phyloP scores from a whole-genome alignment of 2,797 vertebrate species.

The Sebastes oblongus region DNA sequence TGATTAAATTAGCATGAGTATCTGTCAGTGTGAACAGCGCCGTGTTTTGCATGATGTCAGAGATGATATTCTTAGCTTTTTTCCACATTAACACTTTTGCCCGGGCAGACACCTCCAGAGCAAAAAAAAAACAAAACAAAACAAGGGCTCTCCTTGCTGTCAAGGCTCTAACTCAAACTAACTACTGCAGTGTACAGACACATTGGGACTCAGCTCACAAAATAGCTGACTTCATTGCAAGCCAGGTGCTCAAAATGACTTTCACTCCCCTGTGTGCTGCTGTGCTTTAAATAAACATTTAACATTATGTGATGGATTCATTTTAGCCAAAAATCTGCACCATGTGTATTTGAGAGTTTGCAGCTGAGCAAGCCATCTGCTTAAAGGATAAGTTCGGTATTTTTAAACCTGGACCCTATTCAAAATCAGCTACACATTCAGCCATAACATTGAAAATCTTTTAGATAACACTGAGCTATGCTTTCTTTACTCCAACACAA shows the following conservation, averaged over 20 bases:
- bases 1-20: background rate
- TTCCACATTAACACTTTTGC: constrained; percentile 29
- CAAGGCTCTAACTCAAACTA: background rate
- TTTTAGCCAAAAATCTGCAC: background rate
- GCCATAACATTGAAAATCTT: too few species aligned
- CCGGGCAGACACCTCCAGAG: background rate
- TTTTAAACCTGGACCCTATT: too few species aligned
- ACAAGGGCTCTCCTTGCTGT: background rate
- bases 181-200: background rate
- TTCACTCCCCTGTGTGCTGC: background rate
- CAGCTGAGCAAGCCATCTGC: background rate
- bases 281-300: background rate
- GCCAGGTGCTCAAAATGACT: background rate
- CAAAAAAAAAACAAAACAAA: background rate
- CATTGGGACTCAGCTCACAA: background rate
- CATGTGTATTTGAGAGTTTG: background rate
- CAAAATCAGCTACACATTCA: too few species aligned
- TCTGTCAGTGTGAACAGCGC: constrained; percentile 6
- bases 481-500: too few species aligned
- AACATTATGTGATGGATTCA: background rate
- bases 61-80: constrained; percentile 22
- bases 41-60: background rate
- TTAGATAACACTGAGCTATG: too few species aligned
- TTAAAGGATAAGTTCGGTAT: fast-evolving
- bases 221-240: background rate